Conservation (phyloP, 2,113 vertebrate species). For the Clarias macrocephalus region DNA sequence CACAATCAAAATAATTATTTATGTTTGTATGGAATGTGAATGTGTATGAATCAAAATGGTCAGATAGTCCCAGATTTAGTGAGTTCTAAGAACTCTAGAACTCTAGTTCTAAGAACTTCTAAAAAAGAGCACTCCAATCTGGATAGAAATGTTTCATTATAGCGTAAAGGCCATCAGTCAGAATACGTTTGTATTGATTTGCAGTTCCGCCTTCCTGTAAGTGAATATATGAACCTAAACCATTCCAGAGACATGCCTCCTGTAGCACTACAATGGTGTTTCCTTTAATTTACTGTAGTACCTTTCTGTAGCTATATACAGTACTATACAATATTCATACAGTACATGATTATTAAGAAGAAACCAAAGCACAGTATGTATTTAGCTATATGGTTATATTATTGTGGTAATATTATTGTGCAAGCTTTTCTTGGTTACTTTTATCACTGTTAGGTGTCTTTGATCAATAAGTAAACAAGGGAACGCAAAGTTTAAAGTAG, state of each 20-base stretch:
- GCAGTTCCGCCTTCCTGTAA: not conserved
- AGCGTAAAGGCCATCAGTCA: not conserved
- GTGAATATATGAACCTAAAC: not conserved
- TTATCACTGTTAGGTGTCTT: not conserved
- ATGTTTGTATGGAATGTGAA: too few species aligned
- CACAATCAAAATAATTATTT: too few species aligned
- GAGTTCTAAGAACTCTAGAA: too few species aligned
- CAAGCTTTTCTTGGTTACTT: not conserved
- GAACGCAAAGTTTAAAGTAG: not conserved
- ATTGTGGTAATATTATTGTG: not conserved
- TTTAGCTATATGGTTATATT: not conserved
- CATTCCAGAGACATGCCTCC: not conserved
- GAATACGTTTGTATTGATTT: conserved; percentile 6
- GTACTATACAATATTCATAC: not conserved
- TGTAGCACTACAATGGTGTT: not conserved
- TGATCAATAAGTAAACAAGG: not conserved
- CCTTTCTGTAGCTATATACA: not conserved
- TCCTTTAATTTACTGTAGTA: not conserved
- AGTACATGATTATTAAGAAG: not conserved
- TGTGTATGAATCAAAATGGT: too few species aligned
- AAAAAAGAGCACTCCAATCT: not conserved
- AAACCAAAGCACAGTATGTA: not conserved
- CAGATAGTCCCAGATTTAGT: too few species aligned
- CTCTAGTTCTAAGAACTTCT: too few species aligned
- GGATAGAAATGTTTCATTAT: not conserved